These are phyloP conservation scores for Fabriciana adippe DNA, from an alignment of 2,888 invertebrate genomes.

Conservation along the genomic window DNA sequence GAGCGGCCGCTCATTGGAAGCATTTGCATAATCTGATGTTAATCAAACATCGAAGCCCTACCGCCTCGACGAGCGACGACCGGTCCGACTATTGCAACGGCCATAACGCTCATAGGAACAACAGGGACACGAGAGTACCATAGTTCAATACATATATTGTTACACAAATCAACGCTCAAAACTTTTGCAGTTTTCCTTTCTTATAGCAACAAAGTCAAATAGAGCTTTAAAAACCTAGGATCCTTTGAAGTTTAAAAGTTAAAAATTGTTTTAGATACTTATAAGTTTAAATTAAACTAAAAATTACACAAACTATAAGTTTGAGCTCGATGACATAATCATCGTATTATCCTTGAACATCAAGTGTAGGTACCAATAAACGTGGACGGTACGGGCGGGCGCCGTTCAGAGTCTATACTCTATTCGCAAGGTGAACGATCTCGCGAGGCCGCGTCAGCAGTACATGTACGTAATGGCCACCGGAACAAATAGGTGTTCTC, in stretches of 20 bases:
- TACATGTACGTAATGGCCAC: conserved; percentile 40
- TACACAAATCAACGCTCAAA: background rate
- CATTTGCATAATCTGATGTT: conserved; percentile 82
- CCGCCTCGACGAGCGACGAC: conserved; percentile 47
- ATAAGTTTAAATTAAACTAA: background rate
- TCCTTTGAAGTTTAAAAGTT: too few relatives aligned
- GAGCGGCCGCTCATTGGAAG: conserved; percentile 76
- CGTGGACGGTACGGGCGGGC: conserved; percentile 52
- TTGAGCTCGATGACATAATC: conserved; percentile 61
- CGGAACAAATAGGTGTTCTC: conserved; percentile 49
- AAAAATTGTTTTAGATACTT: background rate
- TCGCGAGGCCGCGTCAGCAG: conserved; percentile 64
- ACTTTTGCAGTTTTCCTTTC: too few relatives aligned
- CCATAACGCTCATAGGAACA: conserved; percentile 19
- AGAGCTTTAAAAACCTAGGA: too few relatives aligned
- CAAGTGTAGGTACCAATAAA: conserved; percentile 58
- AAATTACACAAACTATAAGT: conserved; percentile 14
- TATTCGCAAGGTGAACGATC: conserved; percentile 76
- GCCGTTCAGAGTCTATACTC: conserved; percentile 56
- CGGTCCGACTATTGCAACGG: conserved; percentile 40
- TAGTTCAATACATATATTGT: background rate
- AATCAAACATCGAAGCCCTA: conserved; percentile 73
- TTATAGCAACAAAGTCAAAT: too few relatives aligned
- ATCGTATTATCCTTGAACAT: conserved; percentile 67
- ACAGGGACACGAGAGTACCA: background rate